A percentile compares a stretch with the other conserved stretches of the same genome.
Evolutionary conservation across 2,797 vertebrate genomes (phyloP).

Genomic region (Anguilla marmorata): DNA sequence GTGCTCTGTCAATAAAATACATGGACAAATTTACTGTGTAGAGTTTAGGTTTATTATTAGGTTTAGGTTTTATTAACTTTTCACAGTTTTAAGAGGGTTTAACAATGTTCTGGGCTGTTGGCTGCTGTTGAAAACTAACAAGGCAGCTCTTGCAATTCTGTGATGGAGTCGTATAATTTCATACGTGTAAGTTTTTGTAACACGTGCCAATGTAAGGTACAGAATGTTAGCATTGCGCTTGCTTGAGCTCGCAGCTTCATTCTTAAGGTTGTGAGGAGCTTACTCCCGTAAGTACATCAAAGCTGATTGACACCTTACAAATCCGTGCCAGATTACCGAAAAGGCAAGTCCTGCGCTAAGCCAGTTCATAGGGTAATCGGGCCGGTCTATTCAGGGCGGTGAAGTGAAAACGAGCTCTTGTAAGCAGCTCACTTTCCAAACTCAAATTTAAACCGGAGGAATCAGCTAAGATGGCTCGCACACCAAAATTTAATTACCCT

Average conservation of each 20-base stretch:
- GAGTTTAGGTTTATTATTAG: too few species aligned
- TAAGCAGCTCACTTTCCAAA: conserved; percentile 42
- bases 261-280: conserved; percentile 59
- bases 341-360: conserved; percentile 44
- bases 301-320: conserved; percentile 57
- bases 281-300: conserved; percentile 46
- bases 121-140: not conserved
- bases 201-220: not conserved
- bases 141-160: not conserved
- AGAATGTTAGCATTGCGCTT: not conserved
- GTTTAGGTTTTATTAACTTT: too few species aligned
- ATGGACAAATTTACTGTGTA: too few species aligned
- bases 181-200: not conserved
- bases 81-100: too few species aligned
- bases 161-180: too few species aligned
- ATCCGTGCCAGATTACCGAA: conserved; percentile 55
- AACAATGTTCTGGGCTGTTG: conserved; percentile 26
- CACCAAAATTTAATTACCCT: not conserved
- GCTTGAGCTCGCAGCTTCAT: not conserved
- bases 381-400: conserved; percentile 29
- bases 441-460: not conserved
- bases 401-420: conserved; percentile 46
- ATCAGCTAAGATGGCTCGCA: not conserved
- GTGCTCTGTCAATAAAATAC: too few species aligned
- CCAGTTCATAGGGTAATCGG: conserved; percentile 45